Base-by-base conservation (phyloP, 2,888 invertebrate species). In the Spodoptera exigua region DNA sequence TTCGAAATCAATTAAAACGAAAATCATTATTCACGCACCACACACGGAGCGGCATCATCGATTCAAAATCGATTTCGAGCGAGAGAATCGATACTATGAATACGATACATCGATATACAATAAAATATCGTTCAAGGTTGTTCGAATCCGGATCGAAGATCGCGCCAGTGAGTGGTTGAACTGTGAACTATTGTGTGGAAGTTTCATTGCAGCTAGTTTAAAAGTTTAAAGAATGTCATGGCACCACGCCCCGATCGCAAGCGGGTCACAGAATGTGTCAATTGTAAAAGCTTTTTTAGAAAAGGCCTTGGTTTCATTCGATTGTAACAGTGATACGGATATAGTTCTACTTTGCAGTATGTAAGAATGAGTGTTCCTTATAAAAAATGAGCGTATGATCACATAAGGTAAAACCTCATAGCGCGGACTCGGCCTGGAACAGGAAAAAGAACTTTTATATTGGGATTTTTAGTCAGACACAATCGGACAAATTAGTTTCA, bases 121-220 rank as follows among this genome's bases (percentile, higher is more conserved):
- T 74, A 70, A 61, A 55, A 88, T 90, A 86, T 89, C 81, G 87
- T 83, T 85, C 93, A 93, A 93, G 93, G 93, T 85, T 89, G 62
- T 47, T 74, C 78, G 78, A 78, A 87, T 87, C 92, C 93, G 91
- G 91, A 91, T 90, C 82, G 89, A 88, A 86, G 88, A 90, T 83
- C 80, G 71, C 62, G 71, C 63, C 82, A 79, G 90, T 88, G 89
- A 93, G 81, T 79, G 91, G 87, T 59, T 89, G 89, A 90, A 89
- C 93, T 91, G 89, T 93, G 93, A 93, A 93, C 92, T 91, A 90
- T 90, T 88, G 84, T 85, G 79, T 87, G 48, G 45, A 68, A 70
- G 57, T 36, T 76, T 73, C 57, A 68, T 74, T 77, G 74, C 71
- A 49, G 62, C 27, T 27, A 5, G 7, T 27, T 77, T 78, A 66